phyloP scores from a whole-genome alignment of 1,140 invertebrate species.

The Achatina immaculata region DNA sequence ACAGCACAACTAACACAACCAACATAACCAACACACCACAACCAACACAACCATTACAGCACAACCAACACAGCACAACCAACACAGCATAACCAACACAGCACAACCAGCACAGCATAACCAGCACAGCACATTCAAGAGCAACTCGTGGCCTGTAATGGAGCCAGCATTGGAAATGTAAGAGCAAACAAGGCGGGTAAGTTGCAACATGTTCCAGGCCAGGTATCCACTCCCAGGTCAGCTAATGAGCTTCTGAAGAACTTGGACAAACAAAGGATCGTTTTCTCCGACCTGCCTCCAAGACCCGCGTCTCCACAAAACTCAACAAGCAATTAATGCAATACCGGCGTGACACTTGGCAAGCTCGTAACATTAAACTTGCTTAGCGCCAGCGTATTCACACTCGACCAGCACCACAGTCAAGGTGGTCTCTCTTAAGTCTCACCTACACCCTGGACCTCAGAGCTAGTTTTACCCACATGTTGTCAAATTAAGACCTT shows the following conservation, averaged over 20 bases:
- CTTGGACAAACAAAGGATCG: background rate
- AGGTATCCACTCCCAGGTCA: background rate
- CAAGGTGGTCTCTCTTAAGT: background rate
- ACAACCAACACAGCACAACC: too few relatives aligned
- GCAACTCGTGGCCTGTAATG: background rate
- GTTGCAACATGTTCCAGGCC: background rate
- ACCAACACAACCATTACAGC: too few relatives aligned
- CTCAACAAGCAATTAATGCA: background rate
- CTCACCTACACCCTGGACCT: background rate
- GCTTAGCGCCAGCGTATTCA: background rate
- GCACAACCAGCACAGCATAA: too few relatives aligned
- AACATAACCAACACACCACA: too few relatives aligned
- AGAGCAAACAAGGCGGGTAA: background rate
- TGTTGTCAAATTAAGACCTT: constrained; percentile 4
- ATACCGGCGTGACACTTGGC: background rate
- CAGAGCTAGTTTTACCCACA: background rate
- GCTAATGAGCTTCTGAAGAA: background rate
- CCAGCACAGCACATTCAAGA: too few relatives aligned
- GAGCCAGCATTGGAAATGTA: background rate
- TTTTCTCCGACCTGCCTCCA: background rate
- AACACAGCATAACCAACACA: too few relatives aligned
- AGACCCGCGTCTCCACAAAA: background rate
- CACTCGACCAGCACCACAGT: background rate
- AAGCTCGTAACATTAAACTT: constrained; percentile 3
- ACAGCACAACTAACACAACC: too few relatives aligned